These are phyloP conservation scores for Perca fluviatilis DNA, from an alignment of 2,113 vertebrate genomes.

Conservation along the genomic window DNA sequence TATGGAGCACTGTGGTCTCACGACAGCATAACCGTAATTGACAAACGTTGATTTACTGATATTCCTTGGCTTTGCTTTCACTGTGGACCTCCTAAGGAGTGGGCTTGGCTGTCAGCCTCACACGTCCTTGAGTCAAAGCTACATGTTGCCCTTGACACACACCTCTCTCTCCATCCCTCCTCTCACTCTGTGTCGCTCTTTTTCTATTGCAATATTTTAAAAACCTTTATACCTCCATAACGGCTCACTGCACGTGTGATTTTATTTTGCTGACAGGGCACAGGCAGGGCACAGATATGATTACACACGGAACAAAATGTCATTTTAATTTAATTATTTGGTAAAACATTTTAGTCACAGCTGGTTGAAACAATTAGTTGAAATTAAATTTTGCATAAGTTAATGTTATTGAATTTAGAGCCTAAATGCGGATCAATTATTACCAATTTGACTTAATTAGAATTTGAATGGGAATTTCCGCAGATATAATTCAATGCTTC, in stretches of 20 bases:
- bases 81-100: constrained; percentile 46
- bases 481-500: not conserved
- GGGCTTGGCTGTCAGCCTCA: constrained; percentile 50
- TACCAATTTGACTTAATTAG: constrained; percentile 11
- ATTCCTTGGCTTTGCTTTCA: constrained; percentile 66
- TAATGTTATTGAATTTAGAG: constrained; percentile 53
- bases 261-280: constrained; percentile 73
- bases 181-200: not conserved
- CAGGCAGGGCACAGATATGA: constrained; percentile 59
- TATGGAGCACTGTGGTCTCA: constrained; percentile 41
- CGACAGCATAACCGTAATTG: constrained; percentile 48
- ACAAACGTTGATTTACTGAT: constrained; percentile 69
- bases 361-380: constrained; percentile 38
- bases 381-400: constrained; percentile 59
- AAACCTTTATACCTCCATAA: constrained; percentile 43
- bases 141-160: constrained; percentile 76
- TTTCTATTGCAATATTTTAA: constrained; percentile 36
- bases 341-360: constrained; percentile 43
- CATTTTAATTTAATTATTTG: constrained; percentile 65
- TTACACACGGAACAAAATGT: constrained; percentile 47
- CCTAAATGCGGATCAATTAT: constrained; percentile 49
- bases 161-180: constrained; percentile 23
- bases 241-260: constrained; percentile 46
- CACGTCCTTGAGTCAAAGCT: constrained; percentile 76
- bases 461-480: not conserved